These are phyloP conservation scores for Eustalomyia histrio DNA, from an alignment of 2,888 invertebrate genomes.

Conservation along the genomic window DNA sequence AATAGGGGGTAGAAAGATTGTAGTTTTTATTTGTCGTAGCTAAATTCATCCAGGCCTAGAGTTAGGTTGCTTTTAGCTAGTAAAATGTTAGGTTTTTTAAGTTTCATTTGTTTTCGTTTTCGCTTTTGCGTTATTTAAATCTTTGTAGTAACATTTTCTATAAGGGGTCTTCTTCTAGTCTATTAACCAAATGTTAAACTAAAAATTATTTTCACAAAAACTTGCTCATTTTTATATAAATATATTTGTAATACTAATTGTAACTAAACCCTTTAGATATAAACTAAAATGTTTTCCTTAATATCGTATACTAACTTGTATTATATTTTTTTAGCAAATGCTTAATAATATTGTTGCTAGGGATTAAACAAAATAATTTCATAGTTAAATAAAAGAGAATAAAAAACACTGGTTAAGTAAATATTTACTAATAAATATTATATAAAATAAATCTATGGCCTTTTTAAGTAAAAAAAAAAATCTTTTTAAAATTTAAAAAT, in stretches of 20 bases:
- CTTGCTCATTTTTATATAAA: not conserved
- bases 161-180: not conserved
- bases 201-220: not conserved
- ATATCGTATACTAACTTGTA: no score
- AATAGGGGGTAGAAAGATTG: not conserved
- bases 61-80: not conserved
- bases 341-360: no score
- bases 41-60: not conserved
- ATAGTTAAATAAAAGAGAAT: no score
- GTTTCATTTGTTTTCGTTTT: not conserved
- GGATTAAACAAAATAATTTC: no score
- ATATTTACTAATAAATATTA: no score
- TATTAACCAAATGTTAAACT: not conserved
- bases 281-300: not conserved
- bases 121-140: constrained; percentile 7
- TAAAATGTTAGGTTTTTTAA: not conserved
- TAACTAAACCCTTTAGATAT: not conserved
- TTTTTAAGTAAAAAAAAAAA: no score
- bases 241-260: not conserved
- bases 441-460: no score
- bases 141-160: constrained; percentile 12
- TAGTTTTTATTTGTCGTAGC: constrained; percentile 16
- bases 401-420: no score
- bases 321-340: no score
- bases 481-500: no score